A percentile compares a stretch with the other conserved stretches of the same genome.
Evolutionary conservation across 2,888 invertebrate genomes (phyloP).

Genomic region (Torymus aiolomorphi): DNA sequence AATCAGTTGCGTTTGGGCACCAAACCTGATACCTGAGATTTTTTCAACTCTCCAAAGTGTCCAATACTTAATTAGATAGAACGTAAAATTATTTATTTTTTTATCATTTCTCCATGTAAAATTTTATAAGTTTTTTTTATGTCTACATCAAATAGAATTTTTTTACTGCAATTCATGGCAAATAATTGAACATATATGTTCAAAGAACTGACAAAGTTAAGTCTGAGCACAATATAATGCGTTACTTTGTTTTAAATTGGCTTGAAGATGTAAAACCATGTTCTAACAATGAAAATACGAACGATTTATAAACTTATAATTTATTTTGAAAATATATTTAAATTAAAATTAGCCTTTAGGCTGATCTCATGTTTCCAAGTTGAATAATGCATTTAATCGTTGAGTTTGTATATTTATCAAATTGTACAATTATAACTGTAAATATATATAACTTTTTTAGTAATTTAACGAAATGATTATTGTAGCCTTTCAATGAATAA

Average conservation of each 20-base stretch:
- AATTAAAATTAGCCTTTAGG: constrained; percentile 48
- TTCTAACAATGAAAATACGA: constrained; percentile 7
- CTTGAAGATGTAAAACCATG: constrained; percentile 17
- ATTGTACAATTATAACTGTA: constrained; percentile 49
- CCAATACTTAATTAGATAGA: constrained; percentile 58
- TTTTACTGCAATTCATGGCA: constrained; percentile 37
- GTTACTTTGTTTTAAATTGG: constrained; percentile 48
- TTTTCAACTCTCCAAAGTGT: constrained; percentile 53
- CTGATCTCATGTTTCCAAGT: constrained; percentile 54
- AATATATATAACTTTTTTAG: constrained; percentile 36
- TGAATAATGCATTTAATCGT: constrained; percentile 53
- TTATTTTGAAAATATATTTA: constrained; percentile 30
- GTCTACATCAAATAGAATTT: constrained; percentile 35
- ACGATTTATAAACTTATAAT: constrained; percentile 25
- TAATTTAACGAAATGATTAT: constrained; percentile 36
- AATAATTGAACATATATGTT: constrained; percentile 48
- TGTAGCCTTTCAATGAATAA: constrained; percentile 21
- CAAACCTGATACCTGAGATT: constrained; percentile 55
- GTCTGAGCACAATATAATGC: constrained; percentile 47
- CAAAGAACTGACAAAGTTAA: constrained; percentile 55
- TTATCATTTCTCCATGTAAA: constrained; percentile 55
- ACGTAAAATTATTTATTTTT: constrained; percentile 57
- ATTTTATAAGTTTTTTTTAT: constrained; percentile 50
- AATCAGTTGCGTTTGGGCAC: constrained; percentile 27
- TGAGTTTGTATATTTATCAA: constrained; percentile 44